These are phyloP conservation scores for Raphicerus campestris DNA, from an alignment of 2,113 vertebrate species.

Conservation along the genomic window DNA sequence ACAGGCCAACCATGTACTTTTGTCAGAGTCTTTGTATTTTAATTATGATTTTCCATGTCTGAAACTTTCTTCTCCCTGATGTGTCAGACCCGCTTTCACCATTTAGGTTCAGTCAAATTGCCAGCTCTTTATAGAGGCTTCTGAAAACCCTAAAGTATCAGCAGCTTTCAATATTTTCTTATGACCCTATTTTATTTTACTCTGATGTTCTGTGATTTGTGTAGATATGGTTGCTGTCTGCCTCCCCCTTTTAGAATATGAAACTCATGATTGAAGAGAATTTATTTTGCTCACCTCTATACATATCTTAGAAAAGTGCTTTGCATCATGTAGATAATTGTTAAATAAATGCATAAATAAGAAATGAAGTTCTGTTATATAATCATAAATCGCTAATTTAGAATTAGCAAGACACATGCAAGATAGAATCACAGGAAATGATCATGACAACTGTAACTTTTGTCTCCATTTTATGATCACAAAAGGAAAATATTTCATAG, in stretches of 20 bases:
- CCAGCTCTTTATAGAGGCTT: background rate
- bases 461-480: background rate
- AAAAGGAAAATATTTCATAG: background rate
- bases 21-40: background rate
- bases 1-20: background rate
- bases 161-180: background rate
- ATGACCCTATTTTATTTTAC: background rate
- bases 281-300: background rate
- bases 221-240: background rate
- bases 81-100: background rate
- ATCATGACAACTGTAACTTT: background rate
- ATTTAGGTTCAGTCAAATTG: background rate
- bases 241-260: background rate
- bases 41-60: background rate
- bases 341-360: background rate
- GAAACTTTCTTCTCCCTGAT: background rate
- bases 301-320: background rate
- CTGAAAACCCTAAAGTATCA: background rate
- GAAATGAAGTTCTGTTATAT: background rate
- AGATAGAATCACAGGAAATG: background rate
- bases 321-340: background rate
- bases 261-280: background rate
- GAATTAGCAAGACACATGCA: background rate
- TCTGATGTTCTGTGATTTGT: conserved; percentile 3
- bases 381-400: background rate